Base-by-base conservation (phyloP, 1,140 invertebrate genomes). In the Coptotermes formosanus region DNA sequence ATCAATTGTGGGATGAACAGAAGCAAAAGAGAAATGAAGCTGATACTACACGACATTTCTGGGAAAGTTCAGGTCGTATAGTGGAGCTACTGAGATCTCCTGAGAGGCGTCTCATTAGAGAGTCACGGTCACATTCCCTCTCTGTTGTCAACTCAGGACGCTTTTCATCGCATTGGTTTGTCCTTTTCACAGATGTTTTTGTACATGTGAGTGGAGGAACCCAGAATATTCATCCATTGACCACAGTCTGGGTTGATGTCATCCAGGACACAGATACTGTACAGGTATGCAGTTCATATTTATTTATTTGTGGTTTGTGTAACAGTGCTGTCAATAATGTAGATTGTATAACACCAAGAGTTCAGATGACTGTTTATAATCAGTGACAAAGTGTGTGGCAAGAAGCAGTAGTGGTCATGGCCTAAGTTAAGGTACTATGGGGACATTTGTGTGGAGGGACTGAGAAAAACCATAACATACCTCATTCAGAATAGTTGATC, bases 191-290 rank as follows among this genome's bases (percentile, higher is more conserved):
- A 75, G 95, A 97, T 91, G 91, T 95, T 85, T 94, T 96, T 87
- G 93, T 96, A 86, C 95, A 96, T 88, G 92, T 95, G 21, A 92
- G 91, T 86, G 94, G 95, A 82, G 94, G 93, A 87, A 92, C 92
- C 87, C 90, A 93, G 88, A 92, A 91, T 87, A 88, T 94, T 8
- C 94, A 96, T 91, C 93, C 94, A 44, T 91, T 98, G 87, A 92
- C 93, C 87, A 96, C 95, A 3, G 89, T 97, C 69, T 98, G 97
- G 97, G 93, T 97, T 3, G 96, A 97, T 91, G 89, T 92, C 83
- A 89, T 93, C 82, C 91, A 92, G 85, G 93, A 94, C 87, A 90
- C 91, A 69, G 92, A 94, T 88, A 91, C 89, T 87, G 87, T 91
- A 86, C 91, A 93, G 91, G 93, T 92, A 87, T 75, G 25, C 14